phyloP scores from a whole-genome alignment of 2,113 vertebrate genomes.

The Mus musculus region GRCm39 chr1:70397501-70398000 shows the following conservation, averaged over 20 bases:
- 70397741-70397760: neutral
- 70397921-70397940: constrained; percentile 20
- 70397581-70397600: constrained; percentile 49
- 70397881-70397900: neutral
- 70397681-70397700: neutral
- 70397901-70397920: neutral
- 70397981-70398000: constrained; percentile 54
- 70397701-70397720: constrained; percentile 19
- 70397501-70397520: constrained; percentile 57
- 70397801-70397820: constrained; percentile 7
- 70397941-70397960: constrained; percentile 14
- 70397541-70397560: constrained; percentile 50
- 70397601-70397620: neutral
- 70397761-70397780: neutral
- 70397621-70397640: constrained; percentile 16
- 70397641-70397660: constrained; percentile 36
- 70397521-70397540: constrained; percentile 4
- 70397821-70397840: constrained; percentile 18
- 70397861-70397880: neutral
- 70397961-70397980: constrained; percentile 32
- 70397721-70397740: constrained; percentile 49
- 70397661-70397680: constrained; percentile 34
- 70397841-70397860: neutral
- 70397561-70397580: neutral
- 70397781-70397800: constrained; percentile 51